Conservation (phyloP, 2,888 invertebrate genomes). For the Baronia brevicornis region DNA sequence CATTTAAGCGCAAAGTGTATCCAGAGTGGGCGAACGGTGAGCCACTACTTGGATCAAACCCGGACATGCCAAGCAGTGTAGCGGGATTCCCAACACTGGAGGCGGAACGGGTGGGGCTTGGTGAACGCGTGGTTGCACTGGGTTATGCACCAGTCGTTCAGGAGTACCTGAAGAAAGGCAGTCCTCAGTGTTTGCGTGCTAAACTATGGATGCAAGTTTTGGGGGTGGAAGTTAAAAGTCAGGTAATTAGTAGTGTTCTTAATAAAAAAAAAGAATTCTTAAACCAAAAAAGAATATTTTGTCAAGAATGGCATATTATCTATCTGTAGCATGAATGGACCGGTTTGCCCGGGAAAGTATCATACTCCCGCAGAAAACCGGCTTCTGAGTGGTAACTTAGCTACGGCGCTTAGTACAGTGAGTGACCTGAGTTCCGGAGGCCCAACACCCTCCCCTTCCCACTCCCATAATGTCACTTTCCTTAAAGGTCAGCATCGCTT, state of each 20-base stretch:
- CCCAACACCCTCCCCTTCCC: too few relatives aligned
- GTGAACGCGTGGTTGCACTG: conserved; percentile 84
- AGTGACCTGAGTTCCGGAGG: too few relatives aligned
- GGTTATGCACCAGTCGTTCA: conserved; percentile 92
- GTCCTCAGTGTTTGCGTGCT: conserved; percentile 85
- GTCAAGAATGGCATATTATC: too few relatives aligned
- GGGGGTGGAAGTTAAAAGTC: conserved; percentile 83
- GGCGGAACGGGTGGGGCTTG: conserved; percentile 82
- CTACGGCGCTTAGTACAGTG: too few relatives aligned
- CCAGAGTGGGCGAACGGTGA: conserved; percentile 85
- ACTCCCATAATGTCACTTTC: too few relatives aligned
- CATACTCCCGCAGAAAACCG: too few relatives aligned
- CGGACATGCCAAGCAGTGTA: conserved; percentile 69
- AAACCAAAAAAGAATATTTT: too few relatives aligned
- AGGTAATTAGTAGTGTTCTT: conserved; percentile 59
- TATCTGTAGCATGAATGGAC: too few relatives aligned
- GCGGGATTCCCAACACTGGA: conserved; percentile 77
- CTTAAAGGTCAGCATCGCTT: too few relatives aligned
- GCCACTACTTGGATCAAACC: conserved; percentile 83
- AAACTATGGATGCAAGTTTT: conserved; percentile 91
- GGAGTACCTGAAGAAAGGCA: conserved; percentile 91
- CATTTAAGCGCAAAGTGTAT: conserved; percentile 80
- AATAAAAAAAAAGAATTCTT: too few relatives aligned
- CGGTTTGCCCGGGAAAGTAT: too few relatives aligned
- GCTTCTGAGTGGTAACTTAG: too few relatives aligned